These are phyloP conservation scores for Lysandra coridon DNA, from an alignment of 2,888 invertebrate genomes.

Conservation along the genomic window DNA sequence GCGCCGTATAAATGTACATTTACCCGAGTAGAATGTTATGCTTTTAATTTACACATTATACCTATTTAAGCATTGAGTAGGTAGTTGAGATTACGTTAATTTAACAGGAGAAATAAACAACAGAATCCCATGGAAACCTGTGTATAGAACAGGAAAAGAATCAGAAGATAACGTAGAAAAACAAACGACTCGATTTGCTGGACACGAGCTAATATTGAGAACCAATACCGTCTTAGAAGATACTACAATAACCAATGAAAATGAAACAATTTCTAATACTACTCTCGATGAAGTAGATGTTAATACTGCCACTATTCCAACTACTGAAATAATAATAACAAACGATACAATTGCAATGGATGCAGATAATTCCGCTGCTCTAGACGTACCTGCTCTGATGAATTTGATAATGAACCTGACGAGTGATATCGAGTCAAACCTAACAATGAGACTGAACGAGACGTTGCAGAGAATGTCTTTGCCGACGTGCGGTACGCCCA, in stretches of 20 bases:
- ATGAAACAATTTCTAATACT: neutral
- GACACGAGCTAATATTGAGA: neutral
- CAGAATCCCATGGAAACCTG: neutral
- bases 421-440: slow-evolving; percentile 53
- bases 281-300: neutral
- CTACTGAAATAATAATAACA: neutral
- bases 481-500: slow-evolving; percentile 49
- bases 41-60: too few species aligned
- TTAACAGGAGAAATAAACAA: neutral
- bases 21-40: too few species aligned
- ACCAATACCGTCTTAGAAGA: neutral
- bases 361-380: slow-evolving; percentile 30
- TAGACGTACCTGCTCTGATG: slow-evolving; percentile 50
- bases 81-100: neutral
- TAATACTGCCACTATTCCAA: neutral
- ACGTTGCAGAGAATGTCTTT: slow-evolving; percentile 46
- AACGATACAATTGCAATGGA: neutral
- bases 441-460: slow-evolving; percentile 51
- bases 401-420: slow-evolving; percentile 51
- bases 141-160: neutral
- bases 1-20: too few species aligned
- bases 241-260: neutral
- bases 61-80: too few species aligned
- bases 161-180: neutral
- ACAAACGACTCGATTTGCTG: neutral